Conservation (phyloP, 1,140 invertebrate genomes). For the Magallana gigas region DNA sequence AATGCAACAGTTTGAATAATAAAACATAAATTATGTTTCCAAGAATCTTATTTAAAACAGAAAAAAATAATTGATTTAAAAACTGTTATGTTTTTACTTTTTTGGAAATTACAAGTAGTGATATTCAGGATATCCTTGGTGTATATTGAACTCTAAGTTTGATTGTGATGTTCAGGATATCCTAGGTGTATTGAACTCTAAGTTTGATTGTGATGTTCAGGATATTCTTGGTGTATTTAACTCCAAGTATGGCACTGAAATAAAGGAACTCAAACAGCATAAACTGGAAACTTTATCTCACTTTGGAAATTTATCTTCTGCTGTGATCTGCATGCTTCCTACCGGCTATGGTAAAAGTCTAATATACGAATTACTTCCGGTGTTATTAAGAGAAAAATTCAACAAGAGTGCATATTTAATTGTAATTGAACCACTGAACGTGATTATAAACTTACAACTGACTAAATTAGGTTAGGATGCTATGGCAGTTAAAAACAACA, state of each 20-base stretch:
- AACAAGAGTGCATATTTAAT: background rate
- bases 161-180: too few species aligned
- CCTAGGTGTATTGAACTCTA: too few species aligned
- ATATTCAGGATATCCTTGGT: too few species aligned
- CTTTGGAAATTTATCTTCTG: background rate
- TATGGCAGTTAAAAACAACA: background rate
- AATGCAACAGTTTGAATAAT: too few species aligned
- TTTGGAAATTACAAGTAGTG: too few species aligned
- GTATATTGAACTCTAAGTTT: too few species aligned
- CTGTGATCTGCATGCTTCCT: background rate
- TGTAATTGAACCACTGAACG: constrained; percentile 20
- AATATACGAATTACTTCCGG: background rate
- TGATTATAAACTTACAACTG: background rate
- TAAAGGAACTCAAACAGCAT: background rate
- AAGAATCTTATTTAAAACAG: too few species aligned
- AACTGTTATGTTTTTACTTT: too few species aligned
- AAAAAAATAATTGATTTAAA: too few species aligned
- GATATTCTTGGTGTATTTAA: background rate
- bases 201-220: too few species aligned
- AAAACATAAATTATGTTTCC: too few species aligned
- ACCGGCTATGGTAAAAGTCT: background rate
- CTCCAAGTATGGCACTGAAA: background rate
- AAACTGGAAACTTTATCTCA: background rate
- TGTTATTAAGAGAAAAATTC: background rate
- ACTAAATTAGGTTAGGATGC: background rate